Conservation (phyloP, 2,888 invertebrate genomes). For the Dryocosmus kuriphilus region DNA sequence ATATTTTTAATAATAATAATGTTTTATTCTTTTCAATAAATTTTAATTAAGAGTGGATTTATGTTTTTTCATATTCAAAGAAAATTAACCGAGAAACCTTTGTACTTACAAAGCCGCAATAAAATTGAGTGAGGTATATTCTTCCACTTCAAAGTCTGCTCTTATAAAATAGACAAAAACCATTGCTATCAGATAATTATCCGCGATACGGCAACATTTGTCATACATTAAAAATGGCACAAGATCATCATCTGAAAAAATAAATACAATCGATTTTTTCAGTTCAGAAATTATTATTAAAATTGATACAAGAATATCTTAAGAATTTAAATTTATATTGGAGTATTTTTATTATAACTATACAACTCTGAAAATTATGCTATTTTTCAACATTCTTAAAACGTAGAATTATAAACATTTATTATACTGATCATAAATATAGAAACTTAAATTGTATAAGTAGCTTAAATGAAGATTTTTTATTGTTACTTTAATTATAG, state of each 20-base stretch:
- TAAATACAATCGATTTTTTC: slow-evolving; percentile 10
- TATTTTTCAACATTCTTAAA: too few relatives aligned
- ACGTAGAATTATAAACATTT: too few relatives aligned
- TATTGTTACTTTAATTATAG: too few relatives aligned
- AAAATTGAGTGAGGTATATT: slow-evolving; percentile 79
- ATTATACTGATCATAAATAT: too few relatives aligned
- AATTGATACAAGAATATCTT: too few relatives aligned
- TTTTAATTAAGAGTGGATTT: background rate
- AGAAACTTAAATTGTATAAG: too few relatives aligned
- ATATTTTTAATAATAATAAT: too few relatives aligned
- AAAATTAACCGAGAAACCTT: background rate
- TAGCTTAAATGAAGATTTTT: too few relatives aligned
- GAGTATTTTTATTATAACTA: too few relatives aligned
- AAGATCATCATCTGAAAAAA: slow-evolving; percentile 74
- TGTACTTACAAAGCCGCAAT: slow-evolving; percentile 79
- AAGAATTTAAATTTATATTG: too few relatives aligned
- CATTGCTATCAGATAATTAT: slow-evolving; percentile 81
- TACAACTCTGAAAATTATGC: too few relatives aligned
- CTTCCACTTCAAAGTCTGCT: slow-evolving; percentile 76
- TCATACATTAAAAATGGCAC: slow-evolving; percentile 77
- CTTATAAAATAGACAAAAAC: slow-evolving; percentile 80
- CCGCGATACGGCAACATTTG: slow-evolving; percentile 78
- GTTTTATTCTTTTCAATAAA: too few relatives aligned
- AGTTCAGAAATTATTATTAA: background rate
- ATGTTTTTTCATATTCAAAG: background rate